Percentiles rank a stretch among this genome's conserved stretches.
Evolutionary conservation across 2,797 vertebrate genomes (phyloP).

Genomic region (Danio tinwini): DNA sequence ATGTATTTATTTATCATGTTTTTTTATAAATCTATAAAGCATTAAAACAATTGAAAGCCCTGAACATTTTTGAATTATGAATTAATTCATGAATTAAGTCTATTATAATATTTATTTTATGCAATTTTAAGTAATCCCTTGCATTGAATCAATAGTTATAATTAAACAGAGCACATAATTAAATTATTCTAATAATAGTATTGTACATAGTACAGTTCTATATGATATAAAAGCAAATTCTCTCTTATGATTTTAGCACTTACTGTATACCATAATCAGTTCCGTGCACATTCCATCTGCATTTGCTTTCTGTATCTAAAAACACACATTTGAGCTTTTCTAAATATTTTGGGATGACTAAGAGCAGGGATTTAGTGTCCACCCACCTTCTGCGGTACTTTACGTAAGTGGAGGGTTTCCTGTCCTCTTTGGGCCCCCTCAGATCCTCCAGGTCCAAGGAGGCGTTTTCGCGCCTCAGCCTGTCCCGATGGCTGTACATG

Average conservation of each 20-base stretch:
- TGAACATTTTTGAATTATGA: too few species aligned
- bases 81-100: too few species aligned
- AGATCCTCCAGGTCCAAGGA: constrained; percentile 81
- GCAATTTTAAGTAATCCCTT: not conserved
- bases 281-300: not conserved
- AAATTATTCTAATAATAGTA: not conserved
- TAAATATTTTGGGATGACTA: constrained; percentile 37
- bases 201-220: too few species aligned
- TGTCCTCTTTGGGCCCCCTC: constrained; percentile 78
- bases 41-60: too few species aligned
- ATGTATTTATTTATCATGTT: too few species aligned
- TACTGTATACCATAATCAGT: not conserved
- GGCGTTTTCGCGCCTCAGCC: constrained; percentile 77
- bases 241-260: not conserved
- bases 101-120: too few species aligned
- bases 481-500: constrained; percentile 72
- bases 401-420: constrained; percentile 76
- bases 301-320: not conserved
- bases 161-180: not conserved
- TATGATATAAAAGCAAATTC: too few species aligned
- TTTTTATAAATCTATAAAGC: too few species aligned
- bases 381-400: constrained; percentile 84
- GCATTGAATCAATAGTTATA: not conserved
- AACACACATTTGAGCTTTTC: not conserved
- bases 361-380: not conserved